phyloP scores from a whole-genome alignment of 2,797 vertebrate genomes.

The Gouania willdenowi region DNA sequence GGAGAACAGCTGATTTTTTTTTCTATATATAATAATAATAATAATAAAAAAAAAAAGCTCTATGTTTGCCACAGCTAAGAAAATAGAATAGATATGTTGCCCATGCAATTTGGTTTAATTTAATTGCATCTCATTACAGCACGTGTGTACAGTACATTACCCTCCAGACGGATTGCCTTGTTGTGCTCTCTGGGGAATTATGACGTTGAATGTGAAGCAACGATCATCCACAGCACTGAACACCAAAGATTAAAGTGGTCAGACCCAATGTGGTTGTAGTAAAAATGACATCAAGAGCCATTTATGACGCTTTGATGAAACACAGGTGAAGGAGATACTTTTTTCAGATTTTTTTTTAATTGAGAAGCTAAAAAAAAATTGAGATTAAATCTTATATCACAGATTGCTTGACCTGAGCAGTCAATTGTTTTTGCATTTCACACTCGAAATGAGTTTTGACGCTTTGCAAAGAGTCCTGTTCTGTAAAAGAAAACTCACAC shows the following conservation, averaged over 20 bases:
- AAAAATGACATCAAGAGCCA: slow-evolving; percentile 4
- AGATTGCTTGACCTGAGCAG: background rate
- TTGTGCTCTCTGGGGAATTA: slow-evolving; percentile 44
- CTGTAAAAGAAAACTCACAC: no score
- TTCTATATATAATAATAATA: no score
- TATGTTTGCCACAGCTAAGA: no score
- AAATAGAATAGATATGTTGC: slow-evolving; percentile 34
- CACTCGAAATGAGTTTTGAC: background rate
- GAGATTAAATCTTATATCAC: background rate
- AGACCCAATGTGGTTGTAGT: background rate
- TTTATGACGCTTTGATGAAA: slow-evolving; percentile 8
- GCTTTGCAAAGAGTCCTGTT: background rate
- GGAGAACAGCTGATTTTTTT: slow-evolving; percentile 61
- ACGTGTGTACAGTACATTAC: slow-evolving; percentile 48
- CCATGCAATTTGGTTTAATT: slow-evolving; percentile 41
- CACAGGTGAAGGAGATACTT: background rate
- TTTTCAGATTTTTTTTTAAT: no score
- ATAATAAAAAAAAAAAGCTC: slow-evolving; percentile 7
- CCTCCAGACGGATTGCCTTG: slow-evolving; percentile 43
- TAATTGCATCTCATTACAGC: slow-evolving; percentile 49
- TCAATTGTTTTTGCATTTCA: background rate
- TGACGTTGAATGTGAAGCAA: slow-evolving; percentile 25
- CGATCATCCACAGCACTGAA: slow-evolving; percentile 9
- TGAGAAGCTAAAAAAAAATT: no score
- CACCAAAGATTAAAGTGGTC: slow-evolving; percentile 7